Evolutionary conservation across 1,140 invertebrate genomes (phyloP).

Genomic region (Helicoverpa zea): DNA sequence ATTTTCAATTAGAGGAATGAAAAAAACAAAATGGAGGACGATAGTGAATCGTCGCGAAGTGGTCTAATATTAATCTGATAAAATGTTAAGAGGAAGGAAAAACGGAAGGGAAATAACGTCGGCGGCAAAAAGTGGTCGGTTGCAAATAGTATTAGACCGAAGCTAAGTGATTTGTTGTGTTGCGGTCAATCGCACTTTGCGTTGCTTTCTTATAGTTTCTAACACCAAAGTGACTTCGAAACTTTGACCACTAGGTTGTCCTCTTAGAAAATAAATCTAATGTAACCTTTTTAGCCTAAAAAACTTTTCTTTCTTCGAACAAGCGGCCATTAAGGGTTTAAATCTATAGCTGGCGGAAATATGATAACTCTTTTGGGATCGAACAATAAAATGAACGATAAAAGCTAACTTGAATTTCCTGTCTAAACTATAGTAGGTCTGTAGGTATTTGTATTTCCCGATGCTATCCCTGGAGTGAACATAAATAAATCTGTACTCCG

Average conservation of each 20-base stretch:
- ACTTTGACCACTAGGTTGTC: slow-evolving; percentile 47
- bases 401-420: not conserved
- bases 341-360: not conserved
- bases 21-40: not conserved
- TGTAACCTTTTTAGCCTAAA: slow-evolving; percentile 3
- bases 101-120: slow-evolving; percentile 38
- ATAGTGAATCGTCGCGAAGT: slow-evolving; percentile 17
- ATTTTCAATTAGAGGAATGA: not conserved
- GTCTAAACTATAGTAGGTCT: not conserved
- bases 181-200: slow-evolving; percentile 71
- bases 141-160: slow-evolving; percentile 59
- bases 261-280: slow-evolving; percentile 15
- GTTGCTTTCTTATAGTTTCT: slow-evolving; percentile 64
- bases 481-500: not conserved
- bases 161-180: slow-evolving; percentile 82
- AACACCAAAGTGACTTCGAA: slow-evolving; percentile 60
- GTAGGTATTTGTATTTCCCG: slow-evolving; percentile 5
- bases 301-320: not conserved
- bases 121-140: slow-evolving; percentile 51
- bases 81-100: slow-evolving; percentile 46
- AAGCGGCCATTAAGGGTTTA: not conserved
- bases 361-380: not conserved
- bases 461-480: not conserved
- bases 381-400: not conserved
- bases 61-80: slow-evolving; percentile 27